phyloP scores from a whole-genome alignment of 2,888 invertebrate species.

The Ormyrus pomaceus region DNA sequence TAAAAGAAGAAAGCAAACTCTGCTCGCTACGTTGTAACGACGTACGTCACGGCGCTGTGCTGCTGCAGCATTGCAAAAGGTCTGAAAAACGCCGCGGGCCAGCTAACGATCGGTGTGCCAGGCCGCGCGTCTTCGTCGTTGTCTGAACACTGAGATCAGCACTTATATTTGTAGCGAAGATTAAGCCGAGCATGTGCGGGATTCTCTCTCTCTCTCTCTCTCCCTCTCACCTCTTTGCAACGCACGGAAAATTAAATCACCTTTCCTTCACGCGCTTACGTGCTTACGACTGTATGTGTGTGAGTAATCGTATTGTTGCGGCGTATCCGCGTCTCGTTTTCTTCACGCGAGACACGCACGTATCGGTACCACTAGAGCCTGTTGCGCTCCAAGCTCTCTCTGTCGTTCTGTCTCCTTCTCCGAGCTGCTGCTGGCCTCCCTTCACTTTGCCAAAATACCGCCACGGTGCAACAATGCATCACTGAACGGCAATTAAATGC shows the following conservation, averaged over 20 bases:
- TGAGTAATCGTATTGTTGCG: too few relatives aligned
- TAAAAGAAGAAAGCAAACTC: slow-evolving; percentile 30
- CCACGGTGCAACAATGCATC: slow-evolving; percentile 54
- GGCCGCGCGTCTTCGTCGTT: slow-evolving; percentile 14
- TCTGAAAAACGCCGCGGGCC: not conserved
- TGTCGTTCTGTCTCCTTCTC: too few relatives aligned
- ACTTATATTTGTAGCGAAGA: slow-evolving; percentile 63
- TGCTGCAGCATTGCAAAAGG: slow-evolving; percentile 34
- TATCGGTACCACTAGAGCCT: not conserved
- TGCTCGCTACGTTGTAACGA: slow-evolving; percentile 15
- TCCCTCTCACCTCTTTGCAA: slow-evolving; percentile 7
- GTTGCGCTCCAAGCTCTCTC: not conserved
- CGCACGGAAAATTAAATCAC: slow-evolving; percentile 14
- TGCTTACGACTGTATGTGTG: too few relatives aligned
- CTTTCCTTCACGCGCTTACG: not conserved
- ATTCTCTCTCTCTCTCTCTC: slow-evolving; percentile 18
- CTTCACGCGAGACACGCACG: not conserved
- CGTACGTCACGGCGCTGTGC: slow-evolving; percentile 26
- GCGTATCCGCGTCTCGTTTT: too few relatives aligned
- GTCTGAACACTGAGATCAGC: slow-evolving; percentile 65
- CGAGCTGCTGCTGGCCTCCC: not conserved
- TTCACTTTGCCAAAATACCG: slow-evolving; percentile 60
- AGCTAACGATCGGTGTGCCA: not conserved
- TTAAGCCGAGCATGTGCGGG: slow-evolving; percentile 14
- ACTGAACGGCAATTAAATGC: slow-evolving; percentile 34